Evolutionary conservation across 2,113 vertebrate genomes (phyloP), one percentile per base, ranked within the genome.

Genomic region (Bubo bubo): DNA sequence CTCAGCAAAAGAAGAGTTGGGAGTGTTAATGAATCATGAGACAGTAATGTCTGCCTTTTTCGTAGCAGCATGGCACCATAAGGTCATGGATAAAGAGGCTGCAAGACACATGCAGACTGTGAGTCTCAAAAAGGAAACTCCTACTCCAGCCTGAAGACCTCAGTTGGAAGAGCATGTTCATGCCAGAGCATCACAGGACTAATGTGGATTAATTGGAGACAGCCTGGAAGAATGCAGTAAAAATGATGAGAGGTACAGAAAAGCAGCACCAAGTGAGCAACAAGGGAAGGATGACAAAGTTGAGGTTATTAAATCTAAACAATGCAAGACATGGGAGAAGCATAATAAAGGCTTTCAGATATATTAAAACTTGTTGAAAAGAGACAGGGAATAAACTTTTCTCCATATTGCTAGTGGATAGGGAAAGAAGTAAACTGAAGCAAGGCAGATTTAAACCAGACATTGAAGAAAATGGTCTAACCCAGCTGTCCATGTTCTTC

Each of bases 291-390:
- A 89, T 77, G n/a, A 47, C 4, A 9, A 92, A 86, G 79, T 52
- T 86, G 68, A 88, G 28, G 86, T 86, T 94, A 91, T 89, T 93
- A 96, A 96, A 95, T 81, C 64, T 45, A 63, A 86, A 84, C 85
- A 94, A 81, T 6, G 1, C 52, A 82, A 91, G 71, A 77, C 32
- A 74, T 4, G 47, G 55, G 21, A 80, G 52, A 87, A 95, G 60
- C 67, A 68, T 74, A 95, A 94, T 77, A 89, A 91, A 87, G 28
- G 52, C 52, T 95, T 96, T 89, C 68, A 87, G 80, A 89, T 68
- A 87, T 67, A 96, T 91, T 91, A 87, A 85, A 86, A 43, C 39
- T 63, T 85, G 86, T 95, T 94, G 56, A 86, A 89, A 93, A 91
- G 39, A 93, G 83, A 86, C 79, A 87, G 43, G 60, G 75, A 91